phyloP scores from a whole-genome alignment of 2,888 invertebrate species.

The Entomobrya multifasciata region DNA sequence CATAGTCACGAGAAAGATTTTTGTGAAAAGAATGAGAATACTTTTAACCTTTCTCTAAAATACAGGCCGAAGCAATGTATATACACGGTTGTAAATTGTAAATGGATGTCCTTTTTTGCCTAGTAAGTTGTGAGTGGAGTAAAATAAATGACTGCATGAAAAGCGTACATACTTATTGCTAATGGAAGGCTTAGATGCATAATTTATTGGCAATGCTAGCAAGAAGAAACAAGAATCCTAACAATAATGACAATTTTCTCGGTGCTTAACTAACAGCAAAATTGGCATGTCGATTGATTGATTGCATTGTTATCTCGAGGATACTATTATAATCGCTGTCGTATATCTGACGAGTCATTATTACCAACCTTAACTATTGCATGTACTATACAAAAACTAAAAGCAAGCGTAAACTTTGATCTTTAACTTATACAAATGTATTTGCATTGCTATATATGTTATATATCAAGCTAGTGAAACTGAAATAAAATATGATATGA shows the following conservation, averaged over 20 bases:
- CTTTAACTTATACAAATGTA: neutral
- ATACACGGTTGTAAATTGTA: neutral
- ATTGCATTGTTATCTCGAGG: neutral
- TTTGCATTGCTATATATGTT: neutral
- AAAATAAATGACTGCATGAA: neutral
- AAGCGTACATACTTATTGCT: neutral
- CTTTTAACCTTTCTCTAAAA: no score
- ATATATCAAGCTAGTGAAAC: no score
- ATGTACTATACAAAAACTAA: no score
- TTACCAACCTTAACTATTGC: no score
- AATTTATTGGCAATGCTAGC: neutral
- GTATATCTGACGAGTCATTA: no score
- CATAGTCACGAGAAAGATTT: no score
- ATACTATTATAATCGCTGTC: no score
- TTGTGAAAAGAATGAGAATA: no score
- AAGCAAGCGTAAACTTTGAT: no score
- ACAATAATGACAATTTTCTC: neutral
- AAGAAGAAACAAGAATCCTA: neutral
- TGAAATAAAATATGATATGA: constrained; percentile 14
- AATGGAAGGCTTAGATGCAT: neutral
- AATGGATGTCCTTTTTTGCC: no score
- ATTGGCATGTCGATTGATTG: neutral
- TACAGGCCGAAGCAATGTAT: neutral
- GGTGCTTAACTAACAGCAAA: neutral
- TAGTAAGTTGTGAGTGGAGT: no score